Percentiles rank a stretch among this genome's conserved stretches.
These are phyloP conservation scores for Thomomys bottae DNA, from an alignment of 2,113 vertebrate genomes.

Conservation along the genomic window DNA sequence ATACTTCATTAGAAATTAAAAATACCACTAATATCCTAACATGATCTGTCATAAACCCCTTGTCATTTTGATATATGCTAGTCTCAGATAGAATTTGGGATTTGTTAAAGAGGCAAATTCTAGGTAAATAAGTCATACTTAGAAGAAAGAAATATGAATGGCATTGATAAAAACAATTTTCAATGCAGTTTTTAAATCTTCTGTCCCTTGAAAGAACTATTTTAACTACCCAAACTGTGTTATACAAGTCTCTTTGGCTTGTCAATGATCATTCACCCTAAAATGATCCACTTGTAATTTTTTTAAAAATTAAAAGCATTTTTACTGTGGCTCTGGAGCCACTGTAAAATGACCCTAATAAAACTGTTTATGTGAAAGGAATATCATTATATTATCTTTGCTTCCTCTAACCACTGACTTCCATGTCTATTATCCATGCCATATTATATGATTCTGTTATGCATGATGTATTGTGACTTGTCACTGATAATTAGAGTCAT, in stretches of 20 bases:
- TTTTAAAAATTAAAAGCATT: background rate
- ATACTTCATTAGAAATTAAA: conserved; percentile 28
- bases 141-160: conserved; percentile 27
- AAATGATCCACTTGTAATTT: conserved; percentile 7
- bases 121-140: background rate
- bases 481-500: background rate
- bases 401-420: background rate
- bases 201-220: conserved; percentile 8
- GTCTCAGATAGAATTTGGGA: background rate
- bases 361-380: background rate
- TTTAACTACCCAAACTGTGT: background rate
- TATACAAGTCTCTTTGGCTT: background rate
- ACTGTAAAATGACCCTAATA: background rate
- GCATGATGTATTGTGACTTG: background rate
- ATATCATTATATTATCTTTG: background rate
- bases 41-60: background rate
- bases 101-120: background rate
- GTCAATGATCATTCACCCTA: conserved; percentile 7
- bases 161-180: background rate
- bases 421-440: background rate
- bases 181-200: background rate
- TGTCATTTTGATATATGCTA: background rate
- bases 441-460: background rate
- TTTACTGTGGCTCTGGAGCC: background rate
- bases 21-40: background rate